These are phyloP conservation scores for Morinoia aosen DNA, from an alignment of 2,888 invertebrate species.

Conservation along the genomic window DNA sequence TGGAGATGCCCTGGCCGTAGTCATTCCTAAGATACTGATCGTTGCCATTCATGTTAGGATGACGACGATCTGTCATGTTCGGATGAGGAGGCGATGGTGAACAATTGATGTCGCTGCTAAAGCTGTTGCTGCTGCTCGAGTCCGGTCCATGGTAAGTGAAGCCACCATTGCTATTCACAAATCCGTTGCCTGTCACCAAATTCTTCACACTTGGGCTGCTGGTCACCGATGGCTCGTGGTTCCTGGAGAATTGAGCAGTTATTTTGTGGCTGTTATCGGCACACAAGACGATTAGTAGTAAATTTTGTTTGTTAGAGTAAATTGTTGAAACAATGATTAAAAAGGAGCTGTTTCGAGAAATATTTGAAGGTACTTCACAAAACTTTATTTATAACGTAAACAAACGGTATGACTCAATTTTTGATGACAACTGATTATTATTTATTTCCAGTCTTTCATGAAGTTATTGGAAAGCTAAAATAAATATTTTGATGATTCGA, in stretches of 20 bases:
- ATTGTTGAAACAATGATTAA: no score
- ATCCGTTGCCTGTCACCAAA: constrained; percentile 25
- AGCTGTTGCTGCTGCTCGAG: constrained; percentile 47
- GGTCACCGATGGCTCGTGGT: background rate
- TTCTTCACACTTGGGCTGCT: constrained; percentile 42
- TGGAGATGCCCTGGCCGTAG: background rate
- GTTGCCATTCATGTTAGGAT: background rate
- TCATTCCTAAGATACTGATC: background rate
- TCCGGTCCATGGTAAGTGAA: constrained; percentile 19
- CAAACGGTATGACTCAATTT: no score
- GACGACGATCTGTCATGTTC: background rate
- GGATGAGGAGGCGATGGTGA: constrained; percentile 38
- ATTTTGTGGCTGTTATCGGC: background rate
- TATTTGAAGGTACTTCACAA: no score
- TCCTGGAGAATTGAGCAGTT: background rate
- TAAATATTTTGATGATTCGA: no score
- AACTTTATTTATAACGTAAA: no score
- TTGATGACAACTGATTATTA: no score
- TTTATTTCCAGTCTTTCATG: no score
- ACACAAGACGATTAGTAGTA: no score
- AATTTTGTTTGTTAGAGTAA: no score
- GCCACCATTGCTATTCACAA: background rate
- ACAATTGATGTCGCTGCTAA: constrained; percentile 26
- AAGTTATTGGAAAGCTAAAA: no score
- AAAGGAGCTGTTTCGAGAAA: no score